Conservation (phyloP, 2,888 invertebrate species). For the Lapara coniferarum region DNA sequence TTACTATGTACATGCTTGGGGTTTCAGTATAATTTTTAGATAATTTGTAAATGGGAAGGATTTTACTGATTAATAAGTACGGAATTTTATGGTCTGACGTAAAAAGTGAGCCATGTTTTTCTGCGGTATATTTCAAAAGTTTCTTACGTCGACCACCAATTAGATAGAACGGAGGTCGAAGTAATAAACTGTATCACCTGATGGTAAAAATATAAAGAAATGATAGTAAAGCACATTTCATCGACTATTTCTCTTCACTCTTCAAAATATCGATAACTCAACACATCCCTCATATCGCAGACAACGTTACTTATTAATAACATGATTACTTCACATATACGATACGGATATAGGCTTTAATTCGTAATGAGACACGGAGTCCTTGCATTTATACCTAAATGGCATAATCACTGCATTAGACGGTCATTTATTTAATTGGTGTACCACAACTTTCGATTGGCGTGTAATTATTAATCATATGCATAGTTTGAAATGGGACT, state of each 20-base stretch:
- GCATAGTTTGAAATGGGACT: neutral
- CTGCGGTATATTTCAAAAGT: too few relatives aligned
- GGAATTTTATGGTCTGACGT: too few relatives aligned
- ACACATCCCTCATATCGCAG: neutral
- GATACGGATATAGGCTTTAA: conserved; percentile 43
- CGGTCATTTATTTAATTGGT: conserved; percentile 2
- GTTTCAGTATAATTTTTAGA: too few relatives aligned
- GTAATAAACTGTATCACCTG: too few relatives aligned
- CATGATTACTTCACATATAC: conserved; percentile 37
- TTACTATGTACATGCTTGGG: neutral
- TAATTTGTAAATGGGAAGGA: neutral
- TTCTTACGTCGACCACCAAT: too few relatives aligned
- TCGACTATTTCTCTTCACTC: neutral
- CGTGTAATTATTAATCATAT: neutral
- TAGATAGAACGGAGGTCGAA: too few relatives aligned
- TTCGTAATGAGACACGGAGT: conserved; percentile 34
- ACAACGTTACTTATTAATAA: conserved; percentile 34
- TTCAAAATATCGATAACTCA: conserved; percentile 11
- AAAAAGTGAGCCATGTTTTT: too few relatives aligned
- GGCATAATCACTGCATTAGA: neutral
- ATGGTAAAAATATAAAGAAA: too few relatives aligned
- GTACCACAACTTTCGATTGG: conserved; percentile 1
- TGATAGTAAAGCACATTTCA: too few relatives aligned
- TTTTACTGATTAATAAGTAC: neutral
- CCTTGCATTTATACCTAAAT: neutral